Evolutionary conservation across 2,113 vertebrate genomes (phyloP).

Genomic region (Cyphomyrus discorhynchus): DNA sequence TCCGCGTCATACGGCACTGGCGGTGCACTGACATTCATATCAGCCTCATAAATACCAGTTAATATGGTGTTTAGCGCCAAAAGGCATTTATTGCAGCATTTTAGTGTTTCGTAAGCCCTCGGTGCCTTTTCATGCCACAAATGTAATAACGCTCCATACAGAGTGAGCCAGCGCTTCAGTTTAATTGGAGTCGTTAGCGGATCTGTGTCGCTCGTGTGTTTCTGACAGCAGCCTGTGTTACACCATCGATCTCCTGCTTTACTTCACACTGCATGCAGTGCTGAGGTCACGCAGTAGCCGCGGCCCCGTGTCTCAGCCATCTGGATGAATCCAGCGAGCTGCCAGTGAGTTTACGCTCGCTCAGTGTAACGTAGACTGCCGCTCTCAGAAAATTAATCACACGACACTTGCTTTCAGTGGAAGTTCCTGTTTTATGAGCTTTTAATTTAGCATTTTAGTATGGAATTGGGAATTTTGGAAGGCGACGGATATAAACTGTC

Average conservation of each 20-base stretch:
- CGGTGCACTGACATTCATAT: slow-evolving; percentile 7
- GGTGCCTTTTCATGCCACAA: not conserved
- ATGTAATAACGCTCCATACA: not conserved
- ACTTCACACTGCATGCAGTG: not conserved
- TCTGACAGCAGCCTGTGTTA: not conserved
- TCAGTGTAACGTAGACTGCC: not conserved
- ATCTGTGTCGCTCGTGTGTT: not conserved
- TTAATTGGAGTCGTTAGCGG: not conserved
- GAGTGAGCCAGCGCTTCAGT: not conserved
- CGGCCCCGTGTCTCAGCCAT: not conserved
- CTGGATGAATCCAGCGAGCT: not conserved
- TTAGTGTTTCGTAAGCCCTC: not conserved
- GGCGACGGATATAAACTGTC: not conserved
- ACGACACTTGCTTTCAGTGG: not conserved
- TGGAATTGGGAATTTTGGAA: not conserved
- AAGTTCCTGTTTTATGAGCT: not conserved
- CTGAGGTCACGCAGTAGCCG: not conserved
- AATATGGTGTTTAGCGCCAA: slow-evolving; percentile 4
- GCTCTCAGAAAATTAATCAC: not conserved
- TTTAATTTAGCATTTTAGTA: not conserved
- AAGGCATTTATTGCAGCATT: not conserved
- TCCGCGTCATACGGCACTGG: too few species aligned
- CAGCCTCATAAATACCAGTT: slow-evolving; percentile 37
- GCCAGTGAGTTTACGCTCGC: not conserved
- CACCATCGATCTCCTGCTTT: not conserved